phyloP scores from a whole-genome alignment of 2,113 vertebrate species.

The Rhabdornis inornatus region DNA sequence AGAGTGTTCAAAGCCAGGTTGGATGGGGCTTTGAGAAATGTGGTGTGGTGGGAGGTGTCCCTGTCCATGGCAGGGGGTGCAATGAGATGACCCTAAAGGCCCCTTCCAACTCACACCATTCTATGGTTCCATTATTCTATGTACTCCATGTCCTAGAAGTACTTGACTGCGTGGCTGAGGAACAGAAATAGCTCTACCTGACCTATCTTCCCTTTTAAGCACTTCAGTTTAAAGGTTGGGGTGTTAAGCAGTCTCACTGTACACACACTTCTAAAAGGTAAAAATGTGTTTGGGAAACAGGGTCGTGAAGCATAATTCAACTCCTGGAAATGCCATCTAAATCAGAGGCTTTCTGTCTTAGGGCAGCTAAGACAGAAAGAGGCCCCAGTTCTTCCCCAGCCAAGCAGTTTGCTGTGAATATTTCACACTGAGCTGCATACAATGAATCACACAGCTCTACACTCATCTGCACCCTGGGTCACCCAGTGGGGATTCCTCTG shows the following conservation, averaged over 20 bases:
- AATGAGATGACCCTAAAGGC: not conserved
- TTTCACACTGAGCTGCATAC: not conserved
- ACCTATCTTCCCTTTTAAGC: not conserved
- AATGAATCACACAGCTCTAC: slow-evolving; percentile 35
- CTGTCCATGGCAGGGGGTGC: not conserved
- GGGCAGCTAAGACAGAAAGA: not conserved
- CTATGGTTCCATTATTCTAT: not conserved
- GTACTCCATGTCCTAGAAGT: not conserved
- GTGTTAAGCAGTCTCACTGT: not conserved
- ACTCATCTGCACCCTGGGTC: slow-evolving; percentile 8
- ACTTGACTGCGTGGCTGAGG: not conserved
- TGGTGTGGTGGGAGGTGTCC: not conserved
- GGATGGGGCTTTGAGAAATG: not conserved
- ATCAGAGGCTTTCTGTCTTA: not conserved
- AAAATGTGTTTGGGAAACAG: not conserved
- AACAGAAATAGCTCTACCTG: not conserved
- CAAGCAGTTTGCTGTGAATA: not conserved
- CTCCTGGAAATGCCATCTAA: not conserved
- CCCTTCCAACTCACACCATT: not conserved
- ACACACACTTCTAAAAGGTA: not conserved
- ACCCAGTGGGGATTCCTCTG: slow-evolving; percentile 44
- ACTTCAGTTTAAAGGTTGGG: not conserved
- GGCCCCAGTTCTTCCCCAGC: not conserved
- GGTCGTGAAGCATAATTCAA: not conserved
- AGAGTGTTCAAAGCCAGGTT: not conserved